A percentile compares a stretch with the other conserved stretches of the same genome.
Evolutionary conservation across 2,797 vertebrate species (phyloP).

Genomic region (Cygnus olor): DNA sequence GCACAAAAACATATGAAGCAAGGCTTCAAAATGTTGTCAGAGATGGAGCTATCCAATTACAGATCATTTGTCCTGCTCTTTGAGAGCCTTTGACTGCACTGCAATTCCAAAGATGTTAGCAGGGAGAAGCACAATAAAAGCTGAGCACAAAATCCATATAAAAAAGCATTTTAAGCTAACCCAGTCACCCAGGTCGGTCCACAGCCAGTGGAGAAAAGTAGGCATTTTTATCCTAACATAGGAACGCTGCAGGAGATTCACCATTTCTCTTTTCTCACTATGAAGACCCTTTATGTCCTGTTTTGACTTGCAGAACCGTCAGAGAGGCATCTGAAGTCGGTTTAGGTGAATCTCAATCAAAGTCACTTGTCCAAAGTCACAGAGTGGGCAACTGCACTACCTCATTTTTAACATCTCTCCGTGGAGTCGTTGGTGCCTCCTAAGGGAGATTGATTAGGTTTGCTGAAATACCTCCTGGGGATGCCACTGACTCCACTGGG

Average conservation of each 20-base stretch:
- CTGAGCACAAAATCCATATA: not conserved
- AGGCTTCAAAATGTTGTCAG: slow-evolving; percentile 18
- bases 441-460: not conserved
- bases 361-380: not conserved
- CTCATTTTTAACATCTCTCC: not conserved
- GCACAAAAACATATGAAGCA: not conserved
- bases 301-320: not conserved
- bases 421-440: not conserved
- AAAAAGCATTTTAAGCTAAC: not conserved
- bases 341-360: not conserved
- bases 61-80: not conserved
- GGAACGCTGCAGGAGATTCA: not conserved
- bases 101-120: not conserved
- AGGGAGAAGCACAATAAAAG: not conserved
- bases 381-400: not conserved
- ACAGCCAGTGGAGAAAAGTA: not conserved
- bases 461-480: not conserved
- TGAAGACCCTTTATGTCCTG: not conserved
- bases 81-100: not conserved
- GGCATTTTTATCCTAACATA: not conserved
- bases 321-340: not conserved
- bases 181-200: not conserved
- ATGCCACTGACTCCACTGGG: not conserved
- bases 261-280: not conserved
- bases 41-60: not conserved